Conservation (phyloP, 2,888 invertebrate species). For the Agrochola lota region DNA sequence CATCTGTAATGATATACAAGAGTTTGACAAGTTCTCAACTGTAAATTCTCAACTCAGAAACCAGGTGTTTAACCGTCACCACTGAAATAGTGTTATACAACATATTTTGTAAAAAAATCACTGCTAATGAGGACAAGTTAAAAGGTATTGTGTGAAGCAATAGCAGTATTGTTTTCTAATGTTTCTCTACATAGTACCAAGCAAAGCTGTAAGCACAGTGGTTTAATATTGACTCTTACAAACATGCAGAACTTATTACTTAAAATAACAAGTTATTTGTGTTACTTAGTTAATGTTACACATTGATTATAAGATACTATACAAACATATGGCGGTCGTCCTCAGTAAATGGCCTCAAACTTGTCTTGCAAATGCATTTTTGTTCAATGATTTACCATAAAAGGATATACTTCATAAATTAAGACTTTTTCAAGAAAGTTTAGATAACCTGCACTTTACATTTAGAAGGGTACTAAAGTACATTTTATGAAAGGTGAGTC, state of each 20-base stretch:
- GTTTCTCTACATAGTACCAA: neutral
- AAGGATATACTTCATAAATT: neutral
- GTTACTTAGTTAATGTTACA: neutral
- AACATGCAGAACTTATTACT: neutral
- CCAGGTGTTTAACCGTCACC: neutral
- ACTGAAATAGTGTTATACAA: neutral
- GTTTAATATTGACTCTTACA: neutral
- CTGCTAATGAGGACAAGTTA: conserved; percentile 13
- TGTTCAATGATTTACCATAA: neutral
- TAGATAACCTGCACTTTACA: neutral
- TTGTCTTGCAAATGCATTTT: neutral
- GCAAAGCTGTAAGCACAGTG: neutral
- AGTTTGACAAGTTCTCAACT: neutral
- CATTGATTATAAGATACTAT: neutral
- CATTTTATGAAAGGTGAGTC: neutral
- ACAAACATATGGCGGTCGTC: conserved; percentile 31
- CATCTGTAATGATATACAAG: neutral
- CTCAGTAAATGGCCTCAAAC: neutral
- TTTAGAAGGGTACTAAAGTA: neutral
- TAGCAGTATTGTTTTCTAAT: neutral
- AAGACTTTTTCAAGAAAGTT: neutral
- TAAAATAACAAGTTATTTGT: neutral
- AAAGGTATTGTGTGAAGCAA: conserved; percentile 14
- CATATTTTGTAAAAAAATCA: neutral
- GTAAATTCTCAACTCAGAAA: neutral